Conservation (phyloP, 1,140 invertebrate genomes). For the Drosophila serrata region DNA sequence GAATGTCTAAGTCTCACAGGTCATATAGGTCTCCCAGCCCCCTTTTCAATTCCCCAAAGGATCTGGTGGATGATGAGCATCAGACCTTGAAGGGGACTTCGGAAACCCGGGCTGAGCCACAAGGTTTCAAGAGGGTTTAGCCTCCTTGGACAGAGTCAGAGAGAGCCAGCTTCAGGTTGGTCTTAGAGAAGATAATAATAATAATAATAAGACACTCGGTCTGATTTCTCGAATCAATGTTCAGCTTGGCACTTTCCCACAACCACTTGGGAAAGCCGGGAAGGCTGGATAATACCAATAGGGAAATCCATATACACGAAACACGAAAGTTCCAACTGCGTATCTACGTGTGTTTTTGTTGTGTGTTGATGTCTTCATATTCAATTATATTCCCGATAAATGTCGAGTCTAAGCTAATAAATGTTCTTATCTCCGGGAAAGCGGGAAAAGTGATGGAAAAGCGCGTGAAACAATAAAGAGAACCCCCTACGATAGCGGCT, state of each 20-base stretch:
- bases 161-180: neutral
- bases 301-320: neutral
- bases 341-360: neutral
- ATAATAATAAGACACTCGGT: neutral
- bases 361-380: constrained; percentile 11
- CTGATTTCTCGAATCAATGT: neutral
- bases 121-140: constrained; percentile 10
- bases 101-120: neutral
- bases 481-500: neutral
- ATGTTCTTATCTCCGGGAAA: neutral
- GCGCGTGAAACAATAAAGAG: constrained; percentile 21
- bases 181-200: neutral
- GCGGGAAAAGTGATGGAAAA: constrained; percentile 9
- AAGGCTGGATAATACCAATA: neutral
- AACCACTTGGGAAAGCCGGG: too few relatives aligned
- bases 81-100: neutral
- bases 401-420: constrained; percentile 6
- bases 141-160: constrained; percentile 1
- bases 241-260: neutral
- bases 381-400: neutral
- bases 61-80: neutral
- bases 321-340: neutral
- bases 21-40: too few relatives aligned
- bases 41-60: neutral
- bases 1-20: constrained; percentile 46